Evolutionary conservation across 2,113 vertebrate genomes (phyloP), one percentile per base, ranked within the genome.

Genomic region (Sclerurus mexicanus): DNA sequence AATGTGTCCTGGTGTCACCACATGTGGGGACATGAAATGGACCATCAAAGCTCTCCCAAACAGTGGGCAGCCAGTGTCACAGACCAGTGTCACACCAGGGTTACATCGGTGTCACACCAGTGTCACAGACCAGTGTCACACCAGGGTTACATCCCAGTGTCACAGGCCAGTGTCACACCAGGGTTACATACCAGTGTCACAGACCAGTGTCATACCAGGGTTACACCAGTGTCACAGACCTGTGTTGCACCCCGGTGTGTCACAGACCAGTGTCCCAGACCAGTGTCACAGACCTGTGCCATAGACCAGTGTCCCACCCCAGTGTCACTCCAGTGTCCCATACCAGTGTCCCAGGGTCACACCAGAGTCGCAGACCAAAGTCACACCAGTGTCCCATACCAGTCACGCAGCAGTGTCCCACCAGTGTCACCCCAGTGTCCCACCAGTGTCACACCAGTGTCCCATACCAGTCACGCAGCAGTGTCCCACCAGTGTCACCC

Each of bases 61-160:
- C 1, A n/a, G 8, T 25, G 2, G 30, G 33, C 15, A 13, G 1
- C 13, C 2, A 52, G 44, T 6, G 55, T 59, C 49, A 2, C 66
- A 18, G 62, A 11, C 52, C 52, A 35, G 59, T 27, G 39, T 62
- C 55, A 58, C 33, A 2, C 40, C n/a, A n/a, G n/a, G n/a, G n/a
- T n/a, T n/a, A n/a, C n/a, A n/a, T n/a, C n/a, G n/a, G n/a, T n/a
- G n/a, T n/a, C n/a, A n/a, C n/a, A 16, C 21, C 17, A 47, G 56
- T 7, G 11, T 75, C n/a, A 33, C 35, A 23, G 16, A 20, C 21
- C 28, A 37, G 4, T 3, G 35, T 28, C n/a, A 28, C 50, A 52
- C 15, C 49, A 14, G 49, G 14, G 12, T 50, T 24, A 13, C 47
- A 23, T n/a, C n/a, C 22, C 23, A 27, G 24, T 27, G 49, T 50